Evolutionary conservation across 2,888 invertebrate species (phyloP), one percentile per base, ranked within the genome.

Genomic region (Leucophenga maculata): DNA sequence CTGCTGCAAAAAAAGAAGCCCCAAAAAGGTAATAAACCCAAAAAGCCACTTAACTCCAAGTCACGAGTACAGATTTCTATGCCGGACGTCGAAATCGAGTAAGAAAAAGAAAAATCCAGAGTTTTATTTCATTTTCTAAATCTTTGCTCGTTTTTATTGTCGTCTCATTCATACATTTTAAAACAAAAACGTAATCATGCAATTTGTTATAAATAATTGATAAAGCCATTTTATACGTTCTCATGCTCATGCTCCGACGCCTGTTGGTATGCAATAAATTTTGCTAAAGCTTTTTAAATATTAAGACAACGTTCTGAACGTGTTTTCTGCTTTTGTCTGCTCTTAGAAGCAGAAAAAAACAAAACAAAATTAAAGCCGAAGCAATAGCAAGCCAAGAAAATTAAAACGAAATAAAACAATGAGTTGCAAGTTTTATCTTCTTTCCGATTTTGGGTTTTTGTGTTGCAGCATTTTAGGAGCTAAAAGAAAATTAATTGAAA

Each of bases 401-500:
- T 78, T 74, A 80, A 82, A 82, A 77, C 73, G 79, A 75, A 64
- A 78, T 80, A 74, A 80, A 72, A 71, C 74, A 77, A 80, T 80
- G 80, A 80, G 80, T 79, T 82, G 76, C 82, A 69, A 75, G 68
- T 60, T 60, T n/a, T n/a, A n/a, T n/a, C n/a, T n/a, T 70, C 48
- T 48, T 48, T 16, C 50, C 26, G 46, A 13, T 31, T 16, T 22
- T 16, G n/a, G n/a, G 11, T 71, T 68, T 71, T 65, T 69, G 26
- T 26, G 26, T 4, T 26, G 26, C 26, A 54, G 74, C 74, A 70
- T 70, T 68, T 54, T 11, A 16, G 26, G 62, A 64, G 46, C 46
- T 46, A 22, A 72, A 74, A 77, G 78, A 77, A 79, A 82, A 79
- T 80, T 76, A 83, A 80, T 80, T 80, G 81, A 74, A 77, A 80